phyloP scores from a whole-genome alignment of 2,888 invertebrate genomes.

The Isoperla grammatica region DNA sequence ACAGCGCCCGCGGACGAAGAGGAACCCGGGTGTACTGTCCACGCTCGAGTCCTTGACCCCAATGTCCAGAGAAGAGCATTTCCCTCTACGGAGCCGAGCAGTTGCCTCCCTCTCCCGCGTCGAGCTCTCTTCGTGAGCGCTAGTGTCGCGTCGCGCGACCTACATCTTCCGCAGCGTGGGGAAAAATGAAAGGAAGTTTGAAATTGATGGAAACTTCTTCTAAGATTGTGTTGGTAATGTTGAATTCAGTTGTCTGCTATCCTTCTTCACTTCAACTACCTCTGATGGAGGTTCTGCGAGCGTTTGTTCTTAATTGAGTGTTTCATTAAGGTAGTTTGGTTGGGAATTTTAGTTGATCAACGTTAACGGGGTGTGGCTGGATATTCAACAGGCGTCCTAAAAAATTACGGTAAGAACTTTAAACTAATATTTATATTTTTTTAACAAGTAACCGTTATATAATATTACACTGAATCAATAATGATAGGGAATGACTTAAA shows the following conservation, averaged over 20 bases:
- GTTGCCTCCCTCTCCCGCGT: neutral
- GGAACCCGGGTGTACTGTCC: too few relatives aligned
- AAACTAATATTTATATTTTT: too few relatives aligned
- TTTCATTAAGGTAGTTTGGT: neutral
- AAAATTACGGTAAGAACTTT: neutral
- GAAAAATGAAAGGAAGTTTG: slow-evolving; percentile 24
- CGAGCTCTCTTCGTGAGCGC: slow-evolving; percentile 4
- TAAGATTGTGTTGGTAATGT: neutral
- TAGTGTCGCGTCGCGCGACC: slow-evolving; percentile 1
- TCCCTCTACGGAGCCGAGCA: too few relatives aligned
- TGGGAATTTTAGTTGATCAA: neutral
- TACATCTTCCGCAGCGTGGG: slow-evolving; percentile 13
- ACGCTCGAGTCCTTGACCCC: too few relatives aligned
- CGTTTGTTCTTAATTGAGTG: slow-evolving; percentile 7
- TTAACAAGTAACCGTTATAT: too few relatives aligned
- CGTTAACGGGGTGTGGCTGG: neutral
- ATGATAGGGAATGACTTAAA: too few relatives aligned
- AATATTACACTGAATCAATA: too few relatives aligned
- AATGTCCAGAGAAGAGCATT: neutral
- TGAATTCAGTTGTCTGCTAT: slow-evolving; percentile 12
- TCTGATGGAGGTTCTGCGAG: slow-evolving; percentile 3
- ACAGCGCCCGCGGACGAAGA: too few relatives aligned
- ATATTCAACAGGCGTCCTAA: neutral
- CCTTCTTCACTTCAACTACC: slow-evolving; percentile 2
- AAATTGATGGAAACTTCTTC: slow-evolving; percentile 19